Percentiles rank a stretch among this genome's conserved stretches.
Conservation (phyloP, 2,113 vertebrate species). For the Coturnix japonica region DNA sequence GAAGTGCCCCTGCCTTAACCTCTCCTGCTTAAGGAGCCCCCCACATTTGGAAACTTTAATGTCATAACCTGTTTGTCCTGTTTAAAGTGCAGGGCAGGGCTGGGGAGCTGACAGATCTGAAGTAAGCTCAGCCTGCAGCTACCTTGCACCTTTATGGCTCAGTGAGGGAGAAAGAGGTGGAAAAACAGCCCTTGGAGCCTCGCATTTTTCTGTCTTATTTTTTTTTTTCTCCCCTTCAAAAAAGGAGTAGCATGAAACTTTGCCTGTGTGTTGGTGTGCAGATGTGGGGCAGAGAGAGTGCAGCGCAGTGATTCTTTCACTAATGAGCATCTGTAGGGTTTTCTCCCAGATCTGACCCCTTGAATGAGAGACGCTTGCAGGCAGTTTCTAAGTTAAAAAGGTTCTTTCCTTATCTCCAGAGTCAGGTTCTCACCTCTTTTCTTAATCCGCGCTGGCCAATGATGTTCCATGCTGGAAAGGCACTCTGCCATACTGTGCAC, state of each 20-base stretch:
- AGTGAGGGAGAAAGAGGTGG: neutral
- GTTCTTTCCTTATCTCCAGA: neutral
- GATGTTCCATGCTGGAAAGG: rapidly evolving
- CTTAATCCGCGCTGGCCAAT: rapidly evolving
- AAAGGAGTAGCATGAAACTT: neutral
- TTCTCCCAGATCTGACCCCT: neutral
- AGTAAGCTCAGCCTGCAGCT: slow-evolving; percentile 42
- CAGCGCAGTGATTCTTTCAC: neutral
- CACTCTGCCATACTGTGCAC: neutral
- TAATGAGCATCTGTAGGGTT: rapidly evolving
- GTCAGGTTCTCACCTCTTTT: neutral
- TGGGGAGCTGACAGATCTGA: slow-evolving; percentile 42
- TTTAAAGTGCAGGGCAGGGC: slow-evolving; percentile 58
- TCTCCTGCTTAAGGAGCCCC: neutral
- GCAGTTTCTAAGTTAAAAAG: neutral
- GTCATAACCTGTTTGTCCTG: slow-evolving; percentile 72
- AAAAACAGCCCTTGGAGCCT: neutral
- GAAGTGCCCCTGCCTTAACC: slow-evolving; percentile 57
- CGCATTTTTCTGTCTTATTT: neutral
- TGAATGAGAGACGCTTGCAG: neutral
- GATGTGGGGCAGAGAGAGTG: neutral
- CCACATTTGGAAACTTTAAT: slow-evolving; percentile 43
- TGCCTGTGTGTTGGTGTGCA: rapidly evolving
- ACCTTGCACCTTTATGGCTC: slow-evolving; percentile 1
- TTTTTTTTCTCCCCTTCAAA: neutral